phyloP scores from a whole-genome alignment of 2,797 vertebrate genomes.

The Clarias laeviceps region DNA sequence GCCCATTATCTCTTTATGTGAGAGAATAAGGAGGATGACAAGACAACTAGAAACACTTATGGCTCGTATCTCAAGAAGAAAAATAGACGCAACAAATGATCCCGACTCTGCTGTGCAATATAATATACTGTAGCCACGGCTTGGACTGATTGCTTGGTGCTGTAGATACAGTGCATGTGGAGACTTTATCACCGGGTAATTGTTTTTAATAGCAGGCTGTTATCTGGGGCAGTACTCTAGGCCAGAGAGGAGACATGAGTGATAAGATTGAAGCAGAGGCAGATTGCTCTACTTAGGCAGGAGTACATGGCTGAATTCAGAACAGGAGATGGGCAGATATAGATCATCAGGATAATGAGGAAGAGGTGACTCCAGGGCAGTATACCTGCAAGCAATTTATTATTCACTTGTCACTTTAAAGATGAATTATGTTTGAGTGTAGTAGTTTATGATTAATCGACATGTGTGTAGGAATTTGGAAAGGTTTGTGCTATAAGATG shows the following conservation, averaged over 20 bases:
- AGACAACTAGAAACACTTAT: slow-evolving; percentile 24
- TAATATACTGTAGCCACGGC: neutral
- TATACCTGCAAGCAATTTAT: neutral
- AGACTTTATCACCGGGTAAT: slow-evolving; percentile 33
- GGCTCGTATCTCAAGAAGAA: neutral
- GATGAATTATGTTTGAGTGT: neutral
- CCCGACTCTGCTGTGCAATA: no score
- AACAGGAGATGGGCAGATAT: neutral
- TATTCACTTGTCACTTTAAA: neutral
- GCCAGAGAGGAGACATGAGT: slow-evolving; percentile 7
- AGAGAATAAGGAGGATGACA: neutral
- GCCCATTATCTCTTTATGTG: neutral
- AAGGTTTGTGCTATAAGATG: neutral
- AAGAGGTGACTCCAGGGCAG: neutral
- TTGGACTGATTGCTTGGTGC: no score
- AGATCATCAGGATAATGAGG: neutral
- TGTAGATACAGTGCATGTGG: slow-evolving; percentile 20
- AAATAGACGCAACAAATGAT: neutral
- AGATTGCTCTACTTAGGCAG: neutral
- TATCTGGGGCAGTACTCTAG: slow-evolving; percentile 24
- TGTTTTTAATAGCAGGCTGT: slow-evolving; percentile 21
- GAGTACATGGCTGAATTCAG: slow-evolving; percentile 25
- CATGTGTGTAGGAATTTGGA: neutral
- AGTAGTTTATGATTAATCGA: neutral
- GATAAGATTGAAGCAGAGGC: slow-evolving; percentile 18